A percentile compares a stretch with the other conserved stretches of the same genome.
Conservation (phyloP, 2,888 invertebrate genomes). For the Ditylenchus weischeri region DNA sequence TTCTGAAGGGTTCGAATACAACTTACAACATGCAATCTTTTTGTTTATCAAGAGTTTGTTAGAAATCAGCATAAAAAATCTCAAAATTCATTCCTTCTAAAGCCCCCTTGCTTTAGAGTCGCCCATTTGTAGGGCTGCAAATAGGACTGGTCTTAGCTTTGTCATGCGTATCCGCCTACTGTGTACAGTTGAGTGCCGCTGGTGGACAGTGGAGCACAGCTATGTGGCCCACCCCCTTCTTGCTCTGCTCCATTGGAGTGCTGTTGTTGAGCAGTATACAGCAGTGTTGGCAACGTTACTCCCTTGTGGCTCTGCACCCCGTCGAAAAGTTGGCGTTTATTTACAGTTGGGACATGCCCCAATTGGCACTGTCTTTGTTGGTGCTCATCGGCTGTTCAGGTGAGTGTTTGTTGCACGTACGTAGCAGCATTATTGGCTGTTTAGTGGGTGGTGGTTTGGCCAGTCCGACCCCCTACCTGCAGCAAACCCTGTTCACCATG, state of each 20-base stretch:
- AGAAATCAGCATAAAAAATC: neutral
- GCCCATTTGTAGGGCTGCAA: constrained; percentile 46
- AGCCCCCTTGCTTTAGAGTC: constrained; percentile 32
- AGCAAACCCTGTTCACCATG: constrained; percentile 41
- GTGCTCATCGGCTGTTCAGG: constrained; percentile 17
- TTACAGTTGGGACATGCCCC: constrained; percentile 50
- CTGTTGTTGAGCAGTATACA: constrained; percentile 34
- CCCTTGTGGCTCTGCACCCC: constrained; percentile 53
- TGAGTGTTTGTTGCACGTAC: constrained; percentile 9
- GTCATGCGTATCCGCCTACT: constrained; percentile 31
- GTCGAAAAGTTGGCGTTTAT: constrained; percentile 57
- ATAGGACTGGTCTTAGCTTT: constrained; percentile 35
- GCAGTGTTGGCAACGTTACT: constrained; percentile 48
- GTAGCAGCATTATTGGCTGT: constrained; percentile 20
- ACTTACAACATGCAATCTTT: no score
- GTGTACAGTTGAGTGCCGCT: constrained; percentile 33
- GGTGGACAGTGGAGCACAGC: constrained; percentile 30
- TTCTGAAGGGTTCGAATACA: no score
- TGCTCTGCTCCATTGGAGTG: constrained; percentile 42
- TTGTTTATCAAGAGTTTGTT: no score
- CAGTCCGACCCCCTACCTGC: constrained; percentile 39
- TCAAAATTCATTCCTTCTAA: neutral
- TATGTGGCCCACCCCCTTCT: constrained; percentile 40
- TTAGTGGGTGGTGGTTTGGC: constrained; percentile 41
- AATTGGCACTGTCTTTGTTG: constrained; percentile 32